A percentile compares a stretch with the other conserved stretches of the same genome.
Conservation (phyloP, 1,140 invertebrate genomes). For the Steinernema khuongi region DNA sequence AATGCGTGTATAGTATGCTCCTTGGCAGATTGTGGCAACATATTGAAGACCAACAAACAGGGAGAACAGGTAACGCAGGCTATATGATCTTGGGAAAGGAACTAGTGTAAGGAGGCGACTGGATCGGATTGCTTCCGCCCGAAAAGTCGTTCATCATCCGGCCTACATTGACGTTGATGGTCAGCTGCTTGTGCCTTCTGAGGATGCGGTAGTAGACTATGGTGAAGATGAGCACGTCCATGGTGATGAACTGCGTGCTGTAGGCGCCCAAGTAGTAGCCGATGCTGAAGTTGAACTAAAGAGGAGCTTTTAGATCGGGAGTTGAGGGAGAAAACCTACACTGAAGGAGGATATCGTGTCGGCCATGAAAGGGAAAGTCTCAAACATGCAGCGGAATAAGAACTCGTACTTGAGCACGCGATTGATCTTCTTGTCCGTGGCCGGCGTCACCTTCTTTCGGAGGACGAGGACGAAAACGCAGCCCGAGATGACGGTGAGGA, state of each 20-base stretch:
- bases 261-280: not conserved
- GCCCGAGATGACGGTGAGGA: not conserved
- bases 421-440: not conserved
- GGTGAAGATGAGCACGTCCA: not conserved
- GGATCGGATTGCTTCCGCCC: too few species aligned
- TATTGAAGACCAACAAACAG: too few species aligned
- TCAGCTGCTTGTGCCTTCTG: too few species aligned
- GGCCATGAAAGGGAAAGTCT: not conserved
- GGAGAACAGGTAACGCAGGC: too few species aligned
- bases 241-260: not conserved
- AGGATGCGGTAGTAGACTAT: not conserved
- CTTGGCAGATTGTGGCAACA: too few species aligned
- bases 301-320: not conserved
- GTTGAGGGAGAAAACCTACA: not conserved
- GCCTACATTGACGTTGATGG: too few species aligned
- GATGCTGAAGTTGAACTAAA: not conserved
- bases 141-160: too few species aligned
- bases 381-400: not conserved
- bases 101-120: too few species aligned
- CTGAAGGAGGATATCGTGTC: not conserved
- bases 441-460: not conserved
- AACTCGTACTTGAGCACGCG: not conserved
- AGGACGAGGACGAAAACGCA: not conserved
- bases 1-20: too few species aligned
- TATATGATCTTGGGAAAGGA: too few species aligned